These are phyloP conservation scores for Diorhabda sublineata DNA, from an alignment of 1,140 invertebrate species.

Conservation along the genomic window DNA sequence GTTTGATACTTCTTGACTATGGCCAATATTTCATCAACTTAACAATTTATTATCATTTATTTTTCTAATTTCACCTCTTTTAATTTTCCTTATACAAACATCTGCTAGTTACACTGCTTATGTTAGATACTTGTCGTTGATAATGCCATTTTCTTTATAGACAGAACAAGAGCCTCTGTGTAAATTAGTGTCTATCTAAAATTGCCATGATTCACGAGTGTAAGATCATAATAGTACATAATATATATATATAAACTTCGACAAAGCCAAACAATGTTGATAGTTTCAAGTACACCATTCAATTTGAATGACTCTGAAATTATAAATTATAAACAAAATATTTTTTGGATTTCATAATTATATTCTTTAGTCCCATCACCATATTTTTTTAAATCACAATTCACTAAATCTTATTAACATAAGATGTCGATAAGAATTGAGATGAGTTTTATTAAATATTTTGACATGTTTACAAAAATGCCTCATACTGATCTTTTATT, in stretches of 20 bases:
- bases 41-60: too few species aligned
- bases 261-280: conserved; percentile 18
- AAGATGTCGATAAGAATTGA: not conserved
- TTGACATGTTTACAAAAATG: too few species aligned
- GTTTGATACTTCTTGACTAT: too few species aligned
- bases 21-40: too few species aligned
- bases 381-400: conserved; percentile 4
- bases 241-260: conserved; percentile 21
- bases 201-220: conserved; percentile 29
- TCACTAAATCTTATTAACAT: not conserved
- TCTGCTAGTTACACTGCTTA: too few species aligned
- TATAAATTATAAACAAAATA: not conserved
- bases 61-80: too few species aligned
- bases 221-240: not conserved
- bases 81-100: too few species aligned
- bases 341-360: not conserved
- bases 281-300: not conserved
- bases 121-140: too few species aligned
- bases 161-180: not conserved
- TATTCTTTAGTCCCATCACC: conserved; percentile 19
- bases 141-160: not conserved
- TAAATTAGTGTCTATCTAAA: conserved; percentile 23
- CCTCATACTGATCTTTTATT: too few species aligned
- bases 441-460: not conserved
- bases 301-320: not conserved